phyloP scores from a whole-genome alignment of 2,113 vertebrate genomes.

The Anoura caudifer region DNA sequence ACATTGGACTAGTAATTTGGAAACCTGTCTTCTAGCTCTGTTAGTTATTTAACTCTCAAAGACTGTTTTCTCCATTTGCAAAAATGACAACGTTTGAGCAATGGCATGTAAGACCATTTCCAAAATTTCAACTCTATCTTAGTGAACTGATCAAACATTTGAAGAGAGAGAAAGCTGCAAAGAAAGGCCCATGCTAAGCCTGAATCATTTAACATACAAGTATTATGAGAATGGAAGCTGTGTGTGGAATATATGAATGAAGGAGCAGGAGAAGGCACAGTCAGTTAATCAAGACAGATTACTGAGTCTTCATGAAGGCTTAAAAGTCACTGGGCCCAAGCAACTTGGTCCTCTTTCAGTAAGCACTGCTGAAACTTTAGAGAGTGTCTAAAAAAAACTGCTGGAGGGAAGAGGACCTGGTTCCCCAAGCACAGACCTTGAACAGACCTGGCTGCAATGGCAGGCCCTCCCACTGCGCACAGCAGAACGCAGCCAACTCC shows the following conservation, averaged over 20 bases:
- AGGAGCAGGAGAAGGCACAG: not conserved
- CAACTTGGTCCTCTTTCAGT: not conserved
- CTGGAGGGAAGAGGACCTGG: not conserved
- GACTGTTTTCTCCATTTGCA: not conserved
- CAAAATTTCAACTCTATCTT: not conserved
- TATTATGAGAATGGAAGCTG: not conserved
- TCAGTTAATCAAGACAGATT: not conserved
- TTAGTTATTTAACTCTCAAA: not conserved
- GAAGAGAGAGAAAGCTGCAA: not conserved
- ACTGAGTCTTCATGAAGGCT: not conserved
- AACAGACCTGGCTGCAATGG: not conserved
- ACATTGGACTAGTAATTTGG: not conserved
- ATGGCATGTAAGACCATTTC: not conserved
- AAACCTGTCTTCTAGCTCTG: not conserved
- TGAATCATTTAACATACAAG: not conserved
- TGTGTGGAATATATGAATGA: not conserved
- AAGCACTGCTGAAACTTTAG: not conserved
- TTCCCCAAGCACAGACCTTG: not conserved
- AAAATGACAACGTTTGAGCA: slow-evolving; percentile 14
- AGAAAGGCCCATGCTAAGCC: not conserved
- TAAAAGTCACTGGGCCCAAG: not conserved
- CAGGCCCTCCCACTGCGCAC: not conserved
- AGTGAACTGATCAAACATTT: not conserved
- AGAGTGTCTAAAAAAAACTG: not conserved
- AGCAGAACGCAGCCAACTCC: not conserved